A percentile compares a stretch with the other conserved stretches of the same genome.
These are phyloP conservation scores for Silurus asotus DNA, from an alignment of 2,113 vertebrate genomes.

Conservation along the genomic window DNA sequence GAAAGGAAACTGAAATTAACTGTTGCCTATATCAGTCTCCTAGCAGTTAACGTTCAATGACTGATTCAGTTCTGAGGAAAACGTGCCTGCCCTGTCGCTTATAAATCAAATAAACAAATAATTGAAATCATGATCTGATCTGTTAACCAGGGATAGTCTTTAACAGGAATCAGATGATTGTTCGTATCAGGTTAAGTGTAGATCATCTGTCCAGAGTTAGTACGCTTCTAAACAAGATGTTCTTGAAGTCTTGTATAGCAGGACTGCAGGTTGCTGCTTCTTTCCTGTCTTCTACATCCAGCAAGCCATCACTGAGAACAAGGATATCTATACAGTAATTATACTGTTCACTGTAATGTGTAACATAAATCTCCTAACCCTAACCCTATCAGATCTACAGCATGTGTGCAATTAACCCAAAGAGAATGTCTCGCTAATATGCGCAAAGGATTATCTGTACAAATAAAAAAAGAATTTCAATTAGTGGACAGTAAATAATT, in stretches of 20 bases:
- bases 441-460: background rate
- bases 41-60: constrained; percentile 13
- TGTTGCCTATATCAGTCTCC: constrained; percentile 49
- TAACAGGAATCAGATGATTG: background rate
- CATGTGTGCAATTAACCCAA: background rate
- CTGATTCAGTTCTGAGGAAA: constrained; percentile 17
- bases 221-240: background rate
- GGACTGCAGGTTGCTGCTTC: background rate
- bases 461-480: too few species aligned
- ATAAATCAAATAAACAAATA: background rate
- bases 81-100: background rate
- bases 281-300: background rate
- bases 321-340: background rate
- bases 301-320: background rate
- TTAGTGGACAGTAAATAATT: too few species aligned
- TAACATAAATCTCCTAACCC: background rate
- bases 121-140: background rate
- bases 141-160: background rate
- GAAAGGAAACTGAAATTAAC: constrained; percentile 46
- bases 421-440: background rate
- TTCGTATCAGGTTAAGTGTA: background rate
- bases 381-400: background rate
- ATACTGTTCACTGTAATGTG: background rate
- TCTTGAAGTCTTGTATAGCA: background rate
- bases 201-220: background rate